Conservation (phyloP, 2,888 invertebrate genomes). For the Eilema caniola region DNA sequence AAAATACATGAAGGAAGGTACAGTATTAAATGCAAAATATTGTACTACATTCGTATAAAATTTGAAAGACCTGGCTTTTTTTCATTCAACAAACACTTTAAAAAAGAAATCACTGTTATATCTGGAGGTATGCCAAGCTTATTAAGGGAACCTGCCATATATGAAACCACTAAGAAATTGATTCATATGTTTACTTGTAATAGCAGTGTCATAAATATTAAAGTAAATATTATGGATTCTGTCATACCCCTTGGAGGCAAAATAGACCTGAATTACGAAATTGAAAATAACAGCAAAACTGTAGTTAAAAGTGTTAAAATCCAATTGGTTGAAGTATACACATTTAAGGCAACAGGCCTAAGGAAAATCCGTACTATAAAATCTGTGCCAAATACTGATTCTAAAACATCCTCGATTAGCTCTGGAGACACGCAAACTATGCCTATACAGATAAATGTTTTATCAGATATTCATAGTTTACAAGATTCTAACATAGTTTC, state of each 20-base stretch:
- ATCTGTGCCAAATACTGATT: slow-evolving; percentile 43
- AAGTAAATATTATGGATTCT: slow-evolving; percentile 51
- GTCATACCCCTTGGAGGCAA: slow-evolving; percentile 52
- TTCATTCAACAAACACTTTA: slow-evolving; percentile 52
- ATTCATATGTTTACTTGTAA: slow-evolving; percentile 51
- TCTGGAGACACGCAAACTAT: slow-evolving; percentile 46
- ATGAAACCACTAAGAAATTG: slow-evolving; percentile 54
- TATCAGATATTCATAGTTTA: slow-evolving; percentile 40
- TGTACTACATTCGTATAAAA: slow-evolving; percentile 59
- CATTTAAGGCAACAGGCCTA: slow-evolving; percentile 40
- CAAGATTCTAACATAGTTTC: slow-evolving; percentile 51
- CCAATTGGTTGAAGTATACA: slow-evolving; percentile 52
- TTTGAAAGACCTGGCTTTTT: slow-evolving; percentile 59
- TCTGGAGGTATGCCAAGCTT: slow-evolving; percentile 52
- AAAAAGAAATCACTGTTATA: slow-evolving; percentile 55
- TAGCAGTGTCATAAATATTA: slow-evolving; percentile 53
- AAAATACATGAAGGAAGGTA: slow-evolving; percentile 27
- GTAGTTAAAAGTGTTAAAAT: slow-evolving; percentile 52
- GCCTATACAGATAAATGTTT: slow-evolving; percentile 34
- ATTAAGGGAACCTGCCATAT: slow-evolving; percentile 51
- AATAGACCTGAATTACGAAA: slow-evolving; percentile 55
- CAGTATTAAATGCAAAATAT: slow-evolving; percentile 48
- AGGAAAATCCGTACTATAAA: slow-evolving; percentile 24
- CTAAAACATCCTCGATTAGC: slow-evolving; percentile 47
- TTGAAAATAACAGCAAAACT: slow-evolving; percentile 54